Evolutionary conservation across 2,888 invertebrate genomes (phyloP), one percentile per base, ranked within the genome.

Genomic region (Chaetogeoica ovagalla): DNA sequence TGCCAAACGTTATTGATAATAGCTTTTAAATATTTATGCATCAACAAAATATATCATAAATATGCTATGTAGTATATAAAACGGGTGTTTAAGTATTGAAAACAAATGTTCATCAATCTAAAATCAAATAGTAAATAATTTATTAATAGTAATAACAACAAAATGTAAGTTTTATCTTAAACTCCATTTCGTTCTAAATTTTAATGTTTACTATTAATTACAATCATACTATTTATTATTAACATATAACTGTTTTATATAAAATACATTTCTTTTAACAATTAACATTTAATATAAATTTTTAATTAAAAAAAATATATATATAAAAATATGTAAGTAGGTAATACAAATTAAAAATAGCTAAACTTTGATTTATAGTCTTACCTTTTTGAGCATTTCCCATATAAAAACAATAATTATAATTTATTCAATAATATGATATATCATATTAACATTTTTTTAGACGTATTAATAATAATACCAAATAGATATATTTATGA

Each of bases 311-410:
- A 74, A 13, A 55, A 74, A 17, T n/a, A n/a, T n/a, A n/a, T n/a
- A n/a, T n/a, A n/a, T n/a, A 74, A 74, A 65, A 66, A 66, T 66
- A 74, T 55, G n/a, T n/a, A 55, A 4, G 4, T 63, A 74, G 30
- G 17, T 43, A 75, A 59, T 57, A 59, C 9, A 66, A 57, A 66
- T 39, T 5, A 30, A 57, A 48, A 43, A 19, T 19, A 57, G 11
- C 19, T 39, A 23, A 23, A 5, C 19, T 43, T 66, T 66, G 19
- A 74, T 74, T 17, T 37, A 21, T 63, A 63, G 55, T 74, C 62
- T 74, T 21, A 74, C n/a, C 5, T 57, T n/a, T 52, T 60, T 69
- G 60, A 77, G 76, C 60, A 69, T 62, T 69, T 59, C 13, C 39
- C 23, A 30, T n/a, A 15, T n/a, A 55, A 63, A 37, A 52, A 37